phyloP scores from a whole-genome alignment of 2,797 vertebrate genomes.

The Manis pentadactyla region DNA sequence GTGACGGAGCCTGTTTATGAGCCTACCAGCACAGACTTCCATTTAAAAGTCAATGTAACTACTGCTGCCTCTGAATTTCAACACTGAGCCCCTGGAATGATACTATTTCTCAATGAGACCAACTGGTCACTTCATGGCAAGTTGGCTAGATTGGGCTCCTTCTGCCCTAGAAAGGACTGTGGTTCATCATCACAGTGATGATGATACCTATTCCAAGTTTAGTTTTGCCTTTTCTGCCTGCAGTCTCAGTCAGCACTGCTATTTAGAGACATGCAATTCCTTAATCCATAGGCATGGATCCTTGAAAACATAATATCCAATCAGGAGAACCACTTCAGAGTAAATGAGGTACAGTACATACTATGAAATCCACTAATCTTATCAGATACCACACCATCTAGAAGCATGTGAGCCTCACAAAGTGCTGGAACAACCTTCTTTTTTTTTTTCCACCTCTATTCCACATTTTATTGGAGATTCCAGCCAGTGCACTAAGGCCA shows the following conservation, averaged over 20 bases:
- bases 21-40: not conserved
- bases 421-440: not conserved
- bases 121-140: not conserved
- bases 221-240: not conserved
- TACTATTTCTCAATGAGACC: not conserved
- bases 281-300: not conserved
- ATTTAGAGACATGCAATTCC: not conserved
- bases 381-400: not conserved
- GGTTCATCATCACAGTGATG: not conserved
- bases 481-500: too few relatives aligned
- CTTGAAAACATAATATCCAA: not conserved
- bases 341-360: not conserved
- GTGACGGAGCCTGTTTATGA: not conserved
- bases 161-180: not conserved
- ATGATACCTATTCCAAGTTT: not conserved
- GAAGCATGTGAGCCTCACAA: not conserved
- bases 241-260: not conserved
- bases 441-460: too few relatives aligned
- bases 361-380: not conserved
- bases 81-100: not conserved
- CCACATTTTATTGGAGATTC: too few relatives aligned
- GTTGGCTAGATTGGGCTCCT: not conserved
- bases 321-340: not conserved
- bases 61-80: not conserved
- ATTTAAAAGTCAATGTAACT: not conserved